A percentile compares a stretch with the other conserved stretches of the same genome.
Conservation (phyloP, 2,888 invertebrate genomes). For the Leptinotarsa tumamoca region DNA sequence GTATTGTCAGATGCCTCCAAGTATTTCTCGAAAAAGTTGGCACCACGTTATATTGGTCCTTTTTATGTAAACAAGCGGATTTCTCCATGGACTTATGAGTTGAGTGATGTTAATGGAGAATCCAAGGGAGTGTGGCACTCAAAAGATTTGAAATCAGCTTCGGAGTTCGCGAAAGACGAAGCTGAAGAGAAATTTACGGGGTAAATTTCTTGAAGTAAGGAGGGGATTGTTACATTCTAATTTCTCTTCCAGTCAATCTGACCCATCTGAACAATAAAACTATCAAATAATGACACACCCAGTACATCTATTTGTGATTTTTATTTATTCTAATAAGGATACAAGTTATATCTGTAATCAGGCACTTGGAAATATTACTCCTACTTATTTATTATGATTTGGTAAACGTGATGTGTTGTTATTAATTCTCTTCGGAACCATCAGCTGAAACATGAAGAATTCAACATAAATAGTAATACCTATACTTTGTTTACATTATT, state of each 20-base stretch:
- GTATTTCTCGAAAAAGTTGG: slow-evolving; percentile 25
- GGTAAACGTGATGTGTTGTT: too few species aligned
- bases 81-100: slow-evolving; percentile 32
- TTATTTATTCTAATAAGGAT: too few species aligned
- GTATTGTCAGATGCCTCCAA: slow-evolving; percentile 28
- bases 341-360: too few species aligned
- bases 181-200: background rate
- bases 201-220: slow-evolving; percentile 19
- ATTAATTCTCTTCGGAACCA: too few species aligned
- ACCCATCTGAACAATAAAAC: too few species aligned
- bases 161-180: background rate
- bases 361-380: too few species aligned
- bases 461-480: too few species aligned
- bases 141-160: slow-evolving; percentile 30
- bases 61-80: slow-evolving; percentile 21
- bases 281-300: too few species aligned
- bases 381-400: too few species aligned
- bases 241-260: too few species aligned
- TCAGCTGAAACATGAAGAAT: too few species aligned
- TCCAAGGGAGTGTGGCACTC: slow-evolving; percentile 32
- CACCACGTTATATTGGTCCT: slow-evolving; percentile 30
- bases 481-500: too few species aligned
- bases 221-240: slow-evolving; percentile 15
- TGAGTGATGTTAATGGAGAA: slow-evolving; percentile 27
- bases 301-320: background rate